Percentiles rank a stretch among this genome's conserved stretches.
These are phyloP conservation scores for Phoxinus phoxinus DNA, from an alignment of 2,113 vertebrate species.

Conservation along the genomic window DNA sequence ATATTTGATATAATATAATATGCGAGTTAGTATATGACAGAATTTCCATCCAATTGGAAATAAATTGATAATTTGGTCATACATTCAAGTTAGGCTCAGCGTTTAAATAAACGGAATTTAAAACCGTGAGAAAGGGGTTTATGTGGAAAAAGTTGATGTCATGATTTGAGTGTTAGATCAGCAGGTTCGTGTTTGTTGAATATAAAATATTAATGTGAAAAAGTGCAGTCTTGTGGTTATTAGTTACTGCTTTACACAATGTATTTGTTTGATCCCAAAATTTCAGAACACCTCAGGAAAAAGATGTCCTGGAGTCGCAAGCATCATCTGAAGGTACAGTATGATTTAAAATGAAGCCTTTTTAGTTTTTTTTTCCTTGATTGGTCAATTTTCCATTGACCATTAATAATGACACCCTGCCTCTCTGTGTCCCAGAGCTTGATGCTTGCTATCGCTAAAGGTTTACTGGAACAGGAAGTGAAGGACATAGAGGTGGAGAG, in stretches of 20 bases:
- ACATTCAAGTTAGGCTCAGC: not conserved
- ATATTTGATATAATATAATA: not conserved
- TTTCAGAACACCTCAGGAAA: conserved; percentile 71
- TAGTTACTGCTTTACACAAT: not conserved
- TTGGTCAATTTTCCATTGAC: not conserved
- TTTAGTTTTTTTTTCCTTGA: too few species aligned
- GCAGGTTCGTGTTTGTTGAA: not conserved
- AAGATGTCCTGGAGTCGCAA: conserved; percentile 91
- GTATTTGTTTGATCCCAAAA: not conserved
- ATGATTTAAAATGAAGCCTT: not conserved
- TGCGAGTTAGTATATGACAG: too few species aligned
- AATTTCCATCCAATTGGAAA: not conserved
- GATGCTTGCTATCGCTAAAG: conserved; percentile 92
- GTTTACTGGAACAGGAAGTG: conserved; percentile 85
- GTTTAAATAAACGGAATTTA: not conserved
- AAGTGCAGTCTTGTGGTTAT: too few species aligned
- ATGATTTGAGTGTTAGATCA: conserved; percentile 50
- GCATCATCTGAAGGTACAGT: conserved; percentile 90
- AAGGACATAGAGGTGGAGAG: conserved; percentile 80
- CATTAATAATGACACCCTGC: not conserved
- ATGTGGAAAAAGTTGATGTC: conserved; percentile 28
- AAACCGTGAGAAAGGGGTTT: not conserved
- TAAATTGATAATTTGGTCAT: not conserved
- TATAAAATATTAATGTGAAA: not conserved
- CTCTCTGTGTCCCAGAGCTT: conserved; percentile 79